Base-by-base conservation (phyloP, 1,140 invertebrate genomes). In the Eciton burchellii region DNA sequence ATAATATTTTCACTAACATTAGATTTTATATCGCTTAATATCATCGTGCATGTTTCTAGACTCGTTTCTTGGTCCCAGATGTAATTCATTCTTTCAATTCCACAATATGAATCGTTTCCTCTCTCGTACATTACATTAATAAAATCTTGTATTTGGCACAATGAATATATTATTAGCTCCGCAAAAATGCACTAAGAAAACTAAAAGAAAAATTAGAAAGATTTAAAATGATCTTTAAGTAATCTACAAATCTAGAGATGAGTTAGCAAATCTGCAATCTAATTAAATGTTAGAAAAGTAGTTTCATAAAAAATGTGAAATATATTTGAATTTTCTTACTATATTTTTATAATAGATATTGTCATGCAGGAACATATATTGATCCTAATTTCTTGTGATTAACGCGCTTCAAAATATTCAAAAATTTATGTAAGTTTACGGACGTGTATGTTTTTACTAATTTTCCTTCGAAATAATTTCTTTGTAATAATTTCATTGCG, bases 21-120 rank as follows among this genome's bases (percentile, higher is more conserved):
- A 3, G 35, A 35, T 35, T 35, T 6, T 35, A 35, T n/a, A 26
- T 14, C 9, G 62, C 21, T 43, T 43, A n/a, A 79, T 70, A 57
- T 70, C 16, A 54, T 68, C 14, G 11, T 63, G 59, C 63, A 49
- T 79, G 49, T 35, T 62, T 79, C 62, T 56, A 57, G 49, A 5
- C 72, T 76, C 8, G 41, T 43, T 63, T 74, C 19, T 14, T 43
- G 45, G 21, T 47, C 59, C 16, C 35, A 70, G 62, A 62, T 62
- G 74, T 81, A 84, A 68, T 63, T 57, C 63, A 49, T 77, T 84
- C 74, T 81, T 83, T 62, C 82, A 83, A 81, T 84, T 70, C 52
- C 63, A 76, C 43, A n/a, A 9, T 19, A 81, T 74, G 56, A 70
- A 81, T 84, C 74, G 71, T 49, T 65, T 70, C 65, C 76, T 71